Conservation (phyloP, 1,140 invertebrate species). For the Antheraea pernyi region DNA sequence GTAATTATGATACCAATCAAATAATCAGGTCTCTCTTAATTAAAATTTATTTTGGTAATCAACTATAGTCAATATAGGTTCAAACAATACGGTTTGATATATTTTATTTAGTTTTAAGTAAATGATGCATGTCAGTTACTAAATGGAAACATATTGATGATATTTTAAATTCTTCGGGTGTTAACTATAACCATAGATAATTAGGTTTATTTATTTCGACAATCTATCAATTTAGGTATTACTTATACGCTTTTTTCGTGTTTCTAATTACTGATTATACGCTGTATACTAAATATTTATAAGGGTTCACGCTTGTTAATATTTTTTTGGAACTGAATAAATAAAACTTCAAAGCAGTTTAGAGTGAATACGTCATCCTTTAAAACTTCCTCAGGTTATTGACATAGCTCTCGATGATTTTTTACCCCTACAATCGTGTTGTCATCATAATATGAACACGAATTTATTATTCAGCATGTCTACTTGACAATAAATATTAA, state of each 20-base stretch:
- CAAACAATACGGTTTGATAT: too few species aligned
- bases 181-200: neutral
- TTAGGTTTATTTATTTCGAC: neutral
- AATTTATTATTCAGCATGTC: too few species aligned
- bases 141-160: too few species aligned
- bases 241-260: neutral
- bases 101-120: too few species aligned
- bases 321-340: slow-evolving; percentile 5
- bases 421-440: neutral
- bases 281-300: neutral
- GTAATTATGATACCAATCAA: too few species aligned
- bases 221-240: neutral
- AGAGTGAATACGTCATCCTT: slow-evolving; percentile 18
- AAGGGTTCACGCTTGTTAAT: neutral
- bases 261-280: neutral
- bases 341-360: neutral
- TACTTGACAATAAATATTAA: too few species aligned
- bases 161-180: neutral
- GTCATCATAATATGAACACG: too few species aligned
- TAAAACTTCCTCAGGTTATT: slow-evolving; percentile 19
- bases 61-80: too few species aligned
- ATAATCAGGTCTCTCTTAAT: too few species aligned
- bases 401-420: slow-evolving; percentile 10
- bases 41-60: too few species aligned
- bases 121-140: too few species aligned